Evolutionary conservation across 1,140 invertebrate species (phyloP), one percentile per base, ranked within the genome.

Genomic region (Melipona quadrifasciata): DNA sequence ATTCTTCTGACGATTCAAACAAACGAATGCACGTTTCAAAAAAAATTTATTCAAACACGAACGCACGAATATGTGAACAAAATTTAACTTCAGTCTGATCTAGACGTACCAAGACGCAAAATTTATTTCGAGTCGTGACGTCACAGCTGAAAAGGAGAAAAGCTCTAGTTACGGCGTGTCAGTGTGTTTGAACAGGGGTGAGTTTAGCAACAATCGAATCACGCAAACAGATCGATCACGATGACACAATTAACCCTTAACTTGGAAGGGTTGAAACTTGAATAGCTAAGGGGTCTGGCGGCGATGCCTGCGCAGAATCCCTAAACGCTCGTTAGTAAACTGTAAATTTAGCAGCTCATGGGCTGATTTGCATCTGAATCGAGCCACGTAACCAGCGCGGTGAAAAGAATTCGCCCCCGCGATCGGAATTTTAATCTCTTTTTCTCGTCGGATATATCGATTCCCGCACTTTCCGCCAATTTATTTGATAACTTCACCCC

Each of bases 171-270:
- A 24, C 6, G 12, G 58, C 14, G 24, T 61, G 17, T n/a, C 11
- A 57, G 53, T 21, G 82, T 31, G 47, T n/a, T 64, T 67, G 21
- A 75, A 78, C 21, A 11, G 19, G 24, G 51, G 14, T 51, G 14
- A 51, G 55, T 65, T 58, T 0, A 14, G 31, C 58, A 70, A 55
- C 64, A 64, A 31, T 5, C 31, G 70, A 86, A 84, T 84, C 65
- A 85, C 61, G 67, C 85, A 90, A 90, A 90, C 88, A 90, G 87
- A 90, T 90, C 88, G 87, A 87, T 90, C 78, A 67, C 87, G 75
- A 90, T 90, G 88, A 90, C 82, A 87, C 84, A 87, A 89, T 89
- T 90, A 90, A 87, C 86, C 86, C 82, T 65, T 71, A 86, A 89
- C 80, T 80, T 71, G 68, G 80, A 88, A 89, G 88, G 88, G 87